A percentile compares a stretch with the other conserved stretches of the same genome.
phyloP scores from a whole-genome alignment of 2,113 vertebrate species.

The Brienomyrus brachyistius region DNA sequence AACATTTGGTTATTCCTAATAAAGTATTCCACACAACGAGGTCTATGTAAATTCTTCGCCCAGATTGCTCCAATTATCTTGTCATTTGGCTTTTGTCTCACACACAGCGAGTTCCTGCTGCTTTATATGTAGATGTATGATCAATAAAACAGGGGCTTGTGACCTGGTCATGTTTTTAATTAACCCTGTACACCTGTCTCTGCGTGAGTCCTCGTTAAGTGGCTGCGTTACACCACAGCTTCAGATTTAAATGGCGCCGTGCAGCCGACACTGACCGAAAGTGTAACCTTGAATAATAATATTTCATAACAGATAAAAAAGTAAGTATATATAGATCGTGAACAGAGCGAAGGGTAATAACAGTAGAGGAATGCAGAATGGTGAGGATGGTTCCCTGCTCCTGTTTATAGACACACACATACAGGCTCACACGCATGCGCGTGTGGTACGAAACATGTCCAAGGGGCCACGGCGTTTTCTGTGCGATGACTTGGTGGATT shows the following conservation, averaged over 20 bases:
- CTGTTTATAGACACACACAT: background rate
- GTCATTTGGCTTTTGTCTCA: constrained; percentile 1
- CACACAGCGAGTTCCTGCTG: background rate
- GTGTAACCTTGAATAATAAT: background rate
- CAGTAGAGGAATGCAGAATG: background rate
- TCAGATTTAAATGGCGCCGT: background rate
- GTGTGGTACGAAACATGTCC: background rate
- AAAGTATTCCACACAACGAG: background rate
- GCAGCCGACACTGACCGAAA: background rate
- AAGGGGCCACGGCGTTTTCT: background rate
- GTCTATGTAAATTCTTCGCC: background rate
- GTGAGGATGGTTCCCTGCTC: background rate
- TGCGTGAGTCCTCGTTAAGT: background rate
- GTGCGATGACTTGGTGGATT: background rate
- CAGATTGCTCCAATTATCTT: constrained; percentile 3
- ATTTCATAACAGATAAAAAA: background rate
- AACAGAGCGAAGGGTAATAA: background rate
- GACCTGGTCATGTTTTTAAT: background rate
- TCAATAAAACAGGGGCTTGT: background rate
- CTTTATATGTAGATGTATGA: constrained; percentile 5
- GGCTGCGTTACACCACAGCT: background rate
- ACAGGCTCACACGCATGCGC: background rate
- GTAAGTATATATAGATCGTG: background rate
- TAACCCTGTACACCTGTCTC: constrained; percentile 1
- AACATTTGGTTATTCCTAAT: constrained; percentile 7